Evolutionary conservation across 2,888 invertebrate genomes (phyloP).

Genomic region (Incurvaria masculella): DNA sequence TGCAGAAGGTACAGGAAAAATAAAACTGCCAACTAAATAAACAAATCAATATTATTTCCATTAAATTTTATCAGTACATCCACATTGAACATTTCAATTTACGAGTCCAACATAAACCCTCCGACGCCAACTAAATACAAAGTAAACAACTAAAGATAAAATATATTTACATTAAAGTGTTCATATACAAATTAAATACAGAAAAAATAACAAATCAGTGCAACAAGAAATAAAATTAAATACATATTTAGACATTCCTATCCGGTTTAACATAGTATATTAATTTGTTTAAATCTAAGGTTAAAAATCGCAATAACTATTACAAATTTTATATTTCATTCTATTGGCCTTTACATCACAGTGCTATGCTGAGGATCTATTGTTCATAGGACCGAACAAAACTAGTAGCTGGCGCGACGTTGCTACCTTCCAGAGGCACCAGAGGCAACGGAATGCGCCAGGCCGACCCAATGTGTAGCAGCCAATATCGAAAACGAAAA

Average conservation of each 20-base stretch:
- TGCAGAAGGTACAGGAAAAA: too few species aligned
- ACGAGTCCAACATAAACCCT: conserved; percentile 47
- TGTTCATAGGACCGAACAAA: too few species aligned
- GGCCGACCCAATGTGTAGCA: not conserved
- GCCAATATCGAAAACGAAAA: not conserved
- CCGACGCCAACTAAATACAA: conserved; percentile 42
- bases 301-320: conserved; percentile 27
- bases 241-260: conserved; percentile 34
- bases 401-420: too few species aligned
- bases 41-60: conserved; percentile 58
- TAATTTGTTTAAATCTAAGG: conserved; percentile 38
- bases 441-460: too few species aligned
- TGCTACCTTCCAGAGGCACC: too few species aligned
- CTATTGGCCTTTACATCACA: conserved; percentile 55
- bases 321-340: conserved; percentile 48
- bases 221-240: conserved; percentile 54
- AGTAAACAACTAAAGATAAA: conserved; percentile 41
- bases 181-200: conserved; percentile 50
- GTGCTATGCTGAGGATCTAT: conserved; percentile 31
- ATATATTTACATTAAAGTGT: conserved; percentile 50
- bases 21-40: conserved; percentile 30
- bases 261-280: conserved; percentile 48
- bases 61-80: conserved; percentile 56
- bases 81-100: conserved; percentile 49
- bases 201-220: conserved; percentile 54